Conservation (phyloP, 2,888 invertebrate genomes). For the Pseudoips prasinana region DNA sequence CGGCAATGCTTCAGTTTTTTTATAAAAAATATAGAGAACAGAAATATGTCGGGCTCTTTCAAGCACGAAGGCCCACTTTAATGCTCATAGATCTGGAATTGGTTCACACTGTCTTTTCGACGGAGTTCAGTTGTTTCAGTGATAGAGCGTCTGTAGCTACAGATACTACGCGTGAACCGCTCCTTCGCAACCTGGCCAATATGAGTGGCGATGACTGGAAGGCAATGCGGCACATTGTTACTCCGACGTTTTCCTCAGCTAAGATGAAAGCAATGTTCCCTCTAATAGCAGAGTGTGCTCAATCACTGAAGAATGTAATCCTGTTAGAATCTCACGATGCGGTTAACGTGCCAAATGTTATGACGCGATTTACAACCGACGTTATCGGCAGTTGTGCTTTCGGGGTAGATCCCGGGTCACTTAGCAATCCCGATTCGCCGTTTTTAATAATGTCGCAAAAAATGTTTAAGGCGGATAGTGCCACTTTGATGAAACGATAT, state of each 20-base stretch:
- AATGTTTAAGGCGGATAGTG: slow-evolving; percentile 66
- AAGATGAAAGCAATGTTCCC: slow-evolving; percentile 80
- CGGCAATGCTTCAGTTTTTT: slow-evolving; percentile 62
- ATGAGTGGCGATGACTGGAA: slow-evolving; percentile 77
- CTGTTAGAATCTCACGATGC: slow-evolving; percentile 45
- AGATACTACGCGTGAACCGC: slow-evolving; percentile 68
- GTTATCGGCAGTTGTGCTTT: slow-evolving; percentile 76
- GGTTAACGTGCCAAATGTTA: slow-evolving; percentile 60
- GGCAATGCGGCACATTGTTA: slow-evolving; percentile 69
- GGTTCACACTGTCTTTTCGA: slow-evolving; percentile 61
- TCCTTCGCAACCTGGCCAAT: slow-evolving; percentile 69
- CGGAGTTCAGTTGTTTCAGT: slow-evolving; percentile 61
- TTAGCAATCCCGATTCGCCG: slow-evolving; percentile 64
- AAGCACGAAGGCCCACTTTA: slow-evolving; percentile 70
- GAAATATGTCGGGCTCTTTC: slow-evolving; percentile 70
- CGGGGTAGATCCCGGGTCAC: slow-evolving; percentile 66
- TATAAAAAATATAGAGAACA: slow-evolving; percentile 58
- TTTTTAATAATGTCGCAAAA: slow-evolving; percentile 71
- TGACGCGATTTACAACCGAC: slow-evolving; percentile 70
- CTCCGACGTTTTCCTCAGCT: slow-evolving; percentile 73
- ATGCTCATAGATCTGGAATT: slow-evolving; percentile 67
- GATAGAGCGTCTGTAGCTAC: slow-evolving; percentile 68
- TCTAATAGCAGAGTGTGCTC: slow-evolving; percentile 64
- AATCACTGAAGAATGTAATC: slow-evolving; percentile 53
- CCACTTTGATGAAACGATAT: slow-evolving; percentile 65